Conservation (phyloP, 1,140 invertebrate species). For the Drosophila tropicalis region DNA sequence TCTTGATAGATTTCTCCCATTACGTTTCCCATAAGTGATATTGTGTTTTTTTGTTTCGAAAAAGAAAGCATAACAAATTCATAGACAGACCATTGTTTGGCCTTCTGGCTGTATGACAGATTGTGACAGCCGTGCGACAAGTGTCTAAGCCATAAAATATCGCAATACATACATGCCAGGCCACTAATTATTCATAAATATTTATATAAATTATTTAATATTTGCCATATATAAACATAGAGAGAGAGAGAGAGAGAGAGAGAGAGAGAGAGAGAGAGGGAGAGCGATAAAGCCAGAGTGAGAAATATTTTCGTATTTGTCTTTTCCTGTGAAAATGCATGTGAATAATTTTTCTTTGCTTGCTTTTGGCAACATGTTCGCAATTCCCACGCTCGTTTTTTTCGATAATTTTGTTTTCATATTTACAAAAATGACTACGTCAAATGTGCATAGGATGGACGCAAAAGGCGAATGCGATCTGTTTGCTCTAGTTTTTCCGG, state of each 20-base stretch:
- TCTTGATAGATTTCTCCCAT: conserved; percentile 28
- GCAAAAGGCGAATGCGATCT: conserved; percentile 38
- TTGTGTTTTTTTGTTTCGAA: conserved; percentile 7
- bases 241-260: not conserved
- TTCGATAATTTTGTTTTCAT: conserved; percentile 45
- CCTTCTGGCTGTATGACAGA: conserved; percentile 65
- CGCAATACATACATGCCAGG: conserved; percentile 32
- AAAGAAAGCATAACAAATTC: conserved; percentile 22
- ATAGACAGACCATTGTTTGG: conserved; percentile 60
- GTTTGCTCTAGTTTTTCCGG: conserved; percentile 71
- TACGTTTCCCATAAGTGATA: conserved; percentile 60
- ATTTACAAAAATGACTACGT: conserved; percentile 41
- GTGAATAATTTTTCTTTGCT: conserved; percentile 58
- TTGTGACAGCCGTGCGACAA: conserved; percentile 74
- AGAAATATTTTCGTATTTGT: conserved; percentile 17
- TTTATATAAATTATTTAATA: conserved; percentile 54
- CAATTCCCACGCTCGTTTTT: conserved; percentile 60
- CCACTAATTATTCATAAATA: conserved; percentile 57
- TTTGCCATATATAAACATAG: conserved; percentile 36
- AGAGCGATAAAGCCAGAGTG: no score
- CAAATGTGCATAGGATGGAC: conserved; percentile 46
- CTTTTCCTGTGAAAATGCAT: conserved; percentile 54
- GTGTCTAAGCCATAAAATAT: conserved; percentile 51
- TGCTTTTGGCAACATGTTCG: conserved; percentile 62
- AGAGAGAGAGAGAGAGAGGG: not conserved